Base-by-base conservation (phyloP, 2,113 vertebrate species). In the Pedetes capensis region DNA sequence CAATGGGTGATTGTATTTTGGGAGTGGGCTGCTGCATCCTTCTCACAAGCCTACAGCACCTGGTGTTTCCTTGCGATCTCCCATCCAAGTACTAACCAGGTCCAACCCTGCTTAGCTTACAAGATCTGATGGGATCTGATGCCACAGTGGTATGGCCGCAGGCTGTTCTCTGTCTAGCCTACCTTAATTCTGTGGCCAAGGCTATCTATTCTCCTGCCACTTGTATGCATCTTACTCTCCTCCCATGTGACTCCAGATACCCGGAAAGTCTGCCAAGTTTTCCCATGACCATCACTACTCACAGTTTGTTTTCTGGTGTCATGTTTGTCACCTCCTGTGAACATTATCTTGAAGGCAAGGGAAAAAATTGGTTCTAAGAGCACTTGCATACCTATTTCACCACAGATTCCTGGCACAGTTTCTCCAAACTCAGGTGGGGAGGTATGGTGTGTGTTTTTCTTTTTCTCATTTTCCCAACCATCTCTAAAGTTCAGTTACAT, bases 381-480 rank as follows among this genome's bases (percentile, higher is more conserved):
- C 6, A 44, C 14, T 44, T 57, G 13, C 27, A 10, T 8, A 14
- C 1, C 22, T 23, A 2, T 20, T 2, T 7, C 4, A 8, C 22
- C 10, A 27, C 16, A 11, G 16, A 1, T 37, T 66, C 44, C 83
- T 88, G 20, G 8, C 7, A 18, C 47, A 39, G 34, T 20, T 13
- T 0, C 6, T 37, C 37, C 18, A 34, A 6, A 5, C 10, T 29
- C 44, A 32, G 44, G 10, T n/a, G 55, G n/a, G 3, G 0, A 44
- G 3, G 55, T 55, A 2, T 10, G 11, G 10, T n/a, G 22, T 55
- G 18, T 34, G 18, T 2, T 29, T 61, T 47, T 18, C 34, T 42
- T 61, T 47, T 87, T 47, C 22, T 47, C 10, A 5, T 17, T 14
- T 71, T 12, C 20, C 6, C 39, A 59, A 29, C 0, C 64, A 6